These are phyloP conservation scores for Esox niger DNA, from an alignment of 2,113 vertebrate genomes.

Conservation along the genomic window DNA sequence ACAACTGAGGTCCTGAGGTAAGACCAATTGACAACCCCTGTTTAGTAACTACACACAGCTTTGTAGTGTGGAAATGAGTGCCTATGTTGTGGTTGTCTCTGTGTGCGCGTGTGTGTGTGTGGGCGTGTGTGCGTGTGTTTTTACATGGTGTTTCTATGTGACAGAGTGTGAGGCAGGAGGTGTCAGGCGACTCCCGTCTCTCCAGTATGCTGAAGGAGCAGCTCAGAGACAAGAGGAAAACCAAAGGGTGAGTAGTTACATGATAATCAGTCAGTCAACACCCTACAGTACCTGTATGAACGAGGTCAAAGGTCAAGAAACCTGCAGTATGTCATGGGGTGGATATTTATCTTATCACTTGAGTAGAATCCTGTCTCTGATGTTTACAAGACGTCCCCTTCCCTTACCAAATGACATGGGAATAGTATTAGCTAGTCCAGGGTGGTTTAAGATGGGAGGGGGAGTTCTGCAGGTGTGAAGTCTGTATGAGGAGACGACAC, in stretches of 20 bases:
- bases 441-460: too few relatives aligned
- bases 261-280: too few relatives aligned
- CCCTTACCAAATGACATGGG: too few relatives aligned
- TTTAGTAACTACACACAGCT: too few relatives aligned
- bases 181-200: conserved; percentile 75
- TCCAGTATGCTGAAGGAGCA: conserved; percentile 78
- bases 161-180: conserved; percentile 82
- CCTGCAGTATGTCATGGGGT: background rate
- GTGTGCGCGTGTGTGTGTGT: background rate
- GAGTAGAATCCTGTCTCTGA: too few relatives aligned
- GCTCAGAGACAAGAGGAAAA: conserved; percentile 77
- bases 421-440: too few relatives aligned
- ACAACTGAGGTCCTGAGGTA: too few relatives aligned
- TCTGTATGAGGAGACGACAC: too few relatives aligned
- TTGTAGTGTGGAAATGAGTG: background rate
- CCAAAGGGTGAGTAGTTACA: conserved; percentile 72
- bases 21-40: too few relatives aligned
- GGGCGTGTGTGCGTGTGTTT: background rate
- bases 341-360: background rate
- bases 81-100: background rate
- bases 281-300: too few relatives aligned
- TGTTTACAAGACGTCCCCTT: too few relatives aligned
- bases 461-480: too few relatives aligned
- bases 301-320: background rate
- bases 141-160: background rate